Evolutionary conservation across 2,797 vertebrate species (phyloP).

Genomic region (Nasua narica): DNA sequence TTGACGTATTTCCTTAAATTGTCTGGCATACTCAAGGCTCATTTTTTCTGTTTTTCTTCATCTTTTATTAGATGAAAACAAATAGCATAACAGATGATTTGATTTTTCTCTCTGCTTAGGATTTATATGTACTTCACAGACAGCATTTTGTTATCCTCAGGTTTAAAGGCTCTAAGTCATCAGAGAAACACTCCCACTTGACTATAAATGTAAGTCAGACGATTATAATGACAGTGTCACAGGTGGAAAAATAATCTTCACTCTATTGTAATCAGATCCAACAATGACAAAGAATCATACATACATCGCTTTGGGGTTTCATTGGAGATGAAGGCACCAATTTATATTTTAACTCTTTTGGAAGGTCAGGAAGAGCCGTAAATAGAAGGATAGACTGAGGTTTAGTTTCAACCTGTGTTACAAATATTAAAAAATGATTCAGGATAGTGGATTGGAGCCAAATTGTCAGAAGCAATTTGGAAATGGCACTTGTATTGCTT

Average conservation of each 20-base stretch:
- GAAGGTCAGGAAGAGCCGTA: background rate
- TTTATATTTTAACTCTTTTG: conserved; percentile 19
- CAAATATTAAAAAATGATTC: background rate
- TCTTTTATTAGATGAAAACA: conserved; percentile 51
- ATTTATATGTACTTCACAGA: conserved; percentile 56
- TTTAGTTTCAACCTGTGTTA: conserved; percentile 21
- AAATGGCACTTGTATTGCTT: background rate
- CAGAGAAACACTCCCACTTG: conserved; percentile 39
- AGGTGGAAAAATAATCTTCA: conserved; percentile 68
- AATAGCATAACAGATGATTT: conserved; percentile 57
- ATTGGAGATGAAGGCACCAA: background rate
- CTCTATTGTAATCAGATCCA: conserved; percentile 62
- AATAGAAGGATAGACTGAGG: background rate
- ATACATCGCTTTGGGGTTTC: background rate
- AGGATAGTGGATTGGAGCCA: background rate
- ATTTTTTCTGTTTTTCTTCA: conserved; percentile 39
- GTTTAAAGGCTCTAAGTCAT: conserved; percentile 58
- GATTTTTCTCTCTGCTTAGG: conserved; percentile 53
- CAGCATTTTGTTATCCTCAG: conserved; percentile 32
- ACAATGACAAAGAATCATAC: background rate
- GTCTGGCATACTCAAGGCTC: conserved; percentile 4
- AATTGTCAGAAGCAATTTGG: conserved; percentile 18
- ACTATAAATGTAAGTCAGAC: conserved; percentile 56
- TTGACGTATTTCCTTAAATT: conserved; percentile 9
- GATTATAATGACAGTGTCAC: conserved; percentile 55